These are phyloP conservation scores for Grus americana DNA, from an alignment of 2,113 vertebrate species.

Conservation along the genomic window DNA sequence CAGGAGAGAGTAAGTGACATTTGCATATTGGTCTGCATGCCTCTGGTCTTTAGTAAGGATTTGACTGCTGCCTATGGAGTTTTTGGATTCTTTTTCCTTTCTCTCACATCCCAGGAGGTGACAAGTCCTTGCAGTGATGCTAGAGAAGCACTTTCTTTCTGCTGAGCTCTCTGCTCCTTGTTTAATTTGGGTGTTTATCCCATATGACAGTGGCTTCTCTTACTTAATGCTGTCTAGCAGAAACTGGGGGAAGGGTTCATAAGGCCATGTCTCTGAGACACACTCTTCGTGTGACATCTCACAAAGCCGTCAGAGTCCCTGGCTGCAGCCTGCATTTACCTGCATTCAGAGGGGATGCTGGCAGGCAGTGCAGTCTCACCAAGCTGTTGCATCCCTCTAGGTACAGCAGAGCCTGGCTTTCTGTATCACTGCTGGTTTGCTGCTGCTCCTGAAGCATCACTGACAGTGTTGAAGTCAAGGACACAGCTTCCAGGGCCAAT, in stretches of 20 bases:
- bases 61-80: not conserved
- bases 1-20: not conserved
- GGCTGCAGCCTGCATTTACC: not conserved
- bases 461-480: not conserved
- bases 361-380: not conserved
- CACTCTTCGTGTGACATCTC: not conserved
- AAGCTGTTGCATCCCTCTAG: not conserved
- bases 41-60: not conserved
- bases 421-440: no score
- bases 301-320: not conserved
- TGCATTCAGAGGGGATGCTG: not conserved
- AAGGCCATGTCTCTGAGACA: not conserved
- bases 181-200: not conserved
- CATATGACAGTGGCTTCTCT: not conserved
- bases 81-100: not conserved
- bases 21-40: not conserved
- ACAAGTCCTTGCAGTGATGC: not conserved
- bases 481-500: not conserved
- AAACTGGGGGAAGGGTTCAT: not conserved
- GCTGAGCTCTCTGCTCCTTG: not conserved
- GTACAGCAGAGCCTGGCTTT: not conserved
- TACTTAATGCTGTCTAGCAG: not conserved
- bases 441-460: not conserved
- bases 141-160: not conserved
- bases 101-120: not conserved